Conservation (phyloP, 2,797 vertebrate genomes). For the Huso huso region DNA sequence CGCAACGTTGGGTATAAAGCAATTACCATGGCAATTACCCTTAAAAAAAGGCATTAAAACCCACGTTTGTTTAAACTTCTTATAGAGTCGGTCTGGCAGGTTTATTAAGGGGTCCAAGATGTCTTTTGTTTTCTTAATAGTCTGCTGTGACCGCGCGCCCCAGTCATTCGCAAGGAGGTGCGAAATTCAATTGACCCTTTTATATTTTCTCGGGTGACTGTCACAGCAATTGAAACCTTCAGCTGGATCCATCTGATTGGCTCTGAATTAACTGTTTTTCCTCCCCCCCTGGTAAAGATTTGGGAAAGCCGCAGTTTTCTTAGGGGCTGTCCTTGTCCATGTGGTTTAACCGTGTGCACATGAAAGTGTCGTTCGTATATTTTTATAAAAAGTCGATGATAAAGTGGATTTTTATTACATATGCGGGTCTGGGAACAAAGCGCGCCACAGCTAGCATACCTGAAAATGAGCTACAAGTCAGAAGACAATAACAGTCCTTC, state of each 20-base stretch:
- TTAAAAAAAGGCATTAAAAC: not conserved
- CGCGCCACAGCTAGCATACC: too few species aligned
- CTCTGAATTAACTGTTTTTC: not conserved
- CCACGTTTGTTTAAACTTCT: not conserved
- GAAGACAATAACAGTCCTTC: too few species aligned
- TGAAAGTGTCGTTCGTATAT: too few species aligned
- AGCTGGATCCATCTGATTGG: not conserved
- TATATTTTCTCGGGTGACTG: not conserved
- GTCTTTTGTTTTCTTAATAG: constrained; percentile 1
- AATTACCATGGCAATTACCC: constrained; percentile 19
- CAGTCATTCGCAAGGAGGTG: not conserved
- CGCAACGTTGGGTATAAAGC: constrained; percentile 14
- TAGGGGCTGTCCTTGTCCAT: too few species aligned
- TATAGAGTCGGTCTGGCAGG: not conserved
- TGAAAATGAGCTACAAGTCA: too few species aligned
- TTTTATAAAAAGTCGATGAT: too few species aligned
- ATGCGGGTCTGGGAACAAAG: too few species aligned
- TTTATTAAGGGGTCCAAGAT: not conserved
- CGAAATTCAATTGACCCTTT: not conserved
- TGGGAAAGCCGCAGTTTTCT: not conserved
- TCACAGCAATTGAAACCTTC: not conserved
- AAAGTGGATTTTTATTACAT: too few species aligned
- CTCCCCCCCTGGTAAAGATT: not conserved
- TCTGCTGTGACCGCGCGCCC: not conserved
- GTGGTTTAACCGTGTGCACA: too few species aligned